Evolutionary conservation across 30 jellyfish, hydroid and myxozoan species (phyloP).

Genomic region (Mastigias papua): DNA sequence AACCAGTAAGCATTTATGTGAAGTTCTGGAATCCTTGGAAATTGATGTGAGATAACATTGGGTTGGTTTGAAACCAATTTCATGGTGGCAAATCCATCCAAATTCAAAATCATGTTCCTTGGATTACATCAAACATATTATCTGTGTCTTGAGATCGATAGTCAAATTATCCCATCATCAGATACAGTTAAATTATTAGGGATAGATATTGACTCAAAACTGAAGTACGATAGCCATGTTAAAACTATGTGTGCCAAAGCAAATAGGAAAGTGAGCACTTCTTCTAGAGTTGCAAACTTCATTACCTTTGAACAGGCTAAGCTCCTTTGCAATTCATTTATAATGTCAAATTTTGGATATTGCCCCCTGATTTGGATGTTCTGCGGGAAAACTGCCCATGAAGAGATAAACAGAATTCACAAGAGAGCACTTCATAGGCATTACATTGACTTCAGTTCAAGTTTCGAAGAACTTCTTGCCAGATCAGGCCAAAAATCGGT

Average conservation of each 20-base stretch:
- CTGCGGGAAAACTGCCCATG: constrained; percentile 29
- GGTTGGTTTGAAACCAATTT: constrained; percentile 11
- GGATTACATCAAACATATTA: too few species aligned
- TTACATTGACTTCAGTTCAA: constrained; percentile 31
- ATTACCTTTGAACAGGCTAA: too few species aligned
- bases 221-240: too few species aligned
- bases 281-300: constrained; percentile 2
- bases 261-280: neutral
- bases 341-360: too few species aligned
- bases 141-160: constrained; percentile 13
- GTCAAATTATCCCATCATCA: too few species aligned
- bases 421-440: constrained; percentile 29
- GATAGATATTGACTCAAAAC: constrained; percentile 3
- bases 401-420: constrained; percentile 32
- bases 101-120: too few species aligned
- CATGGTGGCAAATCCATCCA: too few species aligned
- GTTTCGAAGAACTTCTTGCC: constrained; percentile 32
- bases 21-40: too few species aligned
- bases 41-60: constrained; percentile 34
- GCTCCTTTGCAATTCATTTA: too few species aligned
- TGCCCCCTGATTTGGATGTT: too few species aligned
- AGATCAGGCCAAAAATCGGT: constrained; percentile 24
- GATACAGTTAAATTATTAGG: constrained; percentile 17
- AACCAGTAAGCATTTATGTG: too few species aligned
- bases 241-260: too few species aligned